Evolutionary conservation across 2,888 invertebrate species (phyloP).

Genomic region (Bedellia somnulentella): DNA sequence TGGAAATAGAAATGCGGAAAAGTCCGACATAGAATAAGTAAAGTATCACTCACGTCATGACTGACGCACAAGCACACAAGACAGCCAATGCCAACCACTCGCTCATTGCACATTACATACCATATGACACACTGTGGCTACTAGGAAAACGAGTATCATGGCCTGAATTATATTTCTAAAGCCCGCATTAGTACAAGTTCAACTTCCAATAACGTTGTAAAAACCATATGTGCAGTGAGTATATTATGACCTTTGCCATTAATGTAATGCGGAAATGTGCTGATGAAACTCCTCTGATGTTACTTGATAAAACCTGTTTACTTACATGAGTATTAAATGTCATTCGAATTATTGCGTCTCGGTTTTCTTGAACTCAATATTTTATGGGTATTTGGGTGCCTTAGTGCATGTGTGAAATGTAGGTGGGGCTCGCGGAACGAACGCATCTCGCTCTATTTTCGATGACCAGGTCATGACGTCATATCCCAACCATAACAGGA

Average conservation of each 20-base stretch:
- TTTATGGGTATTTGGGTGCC: no score
- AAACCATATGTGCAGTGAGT: no score
- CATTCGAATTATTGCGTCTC: no score
- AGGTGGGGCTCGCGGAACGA: slow-evolving; percentile 27
- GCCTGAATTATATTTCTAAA: slow-evolving; percentile 4
- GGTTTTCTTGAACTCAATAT: no score
- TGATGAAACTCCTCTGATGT: no score
- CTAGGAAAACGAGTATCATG: slow-evolving; percentile 3
- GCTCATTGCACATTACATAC: slow-evolving; percentile 11
- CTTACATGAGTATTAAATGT: no score
- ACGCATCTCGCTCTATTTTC: slow-evolving; percentile 35
- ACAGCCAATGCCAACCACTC: slow-evolving; percentile 34
- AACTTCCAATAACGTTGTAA: no score
- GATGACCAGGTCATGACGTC: slow-evolving; percentile 41
- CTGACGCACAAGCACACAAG: slow-evolving; percentile 23
- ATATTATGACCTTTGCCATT: no score
- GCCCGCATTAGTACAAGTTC: slow-evolving; percentile 1
- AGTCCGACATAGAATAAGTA: no score
- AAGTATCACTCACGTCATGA: slow-evolving; percentile 2
- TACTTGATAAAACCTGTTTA: slow-evolving; percentile 3
- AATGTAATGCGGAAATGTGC: slow-evolving; percentile 8
- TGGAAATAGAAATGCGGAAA: no score
- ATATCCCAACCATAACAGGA: slow-evolving; percentile 23
- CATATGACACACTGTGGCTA: slow-evolving; percentile 2
- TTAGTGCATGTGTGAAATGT: not conserved